Percentiles rank a stretch among this genome's conserved stretches.
Conservation (phyloP, 2,797 vertebrate species). For the Sebastes itinus region DNA sequence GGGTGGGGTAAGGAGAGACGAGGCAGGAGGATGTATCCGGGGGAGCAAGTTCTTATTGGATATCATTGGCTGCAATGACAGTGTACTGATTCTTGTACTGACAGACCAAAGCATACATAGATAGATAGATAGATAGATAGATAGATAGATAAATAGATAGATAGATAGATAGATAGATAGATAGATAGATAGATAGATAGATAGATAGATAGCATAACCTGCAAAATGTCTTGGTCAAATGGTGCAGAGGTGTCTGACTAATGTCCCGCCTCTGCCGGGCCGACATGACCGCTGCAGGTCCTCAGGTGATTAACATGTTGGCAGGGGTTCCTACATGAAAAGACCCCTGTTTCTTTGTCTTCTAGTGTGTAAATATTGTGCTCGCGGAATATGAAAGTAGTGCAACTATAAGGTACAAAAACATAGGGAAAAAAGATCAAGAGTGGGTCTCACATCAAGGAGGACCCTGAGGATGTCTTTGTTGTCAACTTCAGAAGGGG, state of each 20-base stretch:
- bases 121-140: constrained; percentile 32
- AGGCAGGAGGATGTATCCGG: constrained; percentile 50
- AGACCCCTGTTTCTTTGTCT: constrained; percentile 94
- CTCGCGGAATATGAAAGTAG: constrained; percentile 99
- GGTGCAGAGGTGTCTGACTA: constrained; percentile 40
- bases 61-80: constrained; percentile 47
- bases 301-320: constrained; percentile 81
- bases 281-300: constrained; percentile 65
- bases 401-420: constrained; percentile 99
- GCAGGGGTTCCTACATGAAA: constrained; percentile 84
- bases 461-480: constrained; percentile 99
- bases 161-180: constrained; percentile 36
- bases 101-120: constrained; percentile 18
- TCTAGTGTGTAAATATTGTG: constrained; percentile 99
- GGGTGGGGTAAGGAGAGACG: constrained; percentile 51
- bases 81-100: constrained; percentile 39
- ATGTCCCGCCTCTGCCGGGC: constrained; percentile 58
- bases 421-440: constrained; percentile 99
- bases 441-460: constrained; percentile 99
- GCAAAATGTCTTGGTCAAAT: constrained; percentile 31
- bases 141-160: constrained; percentile 34
- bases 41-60: constrained; percentile 52
- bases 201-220: constrained; percentile 7
- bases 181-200: constrained; percentile 29
- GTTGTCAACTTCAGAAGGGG: constrained; percentile 99